Base-by-base conservation (phyloP, 2,888 invertebrate species). In the Archips crataeganus region DNA sequence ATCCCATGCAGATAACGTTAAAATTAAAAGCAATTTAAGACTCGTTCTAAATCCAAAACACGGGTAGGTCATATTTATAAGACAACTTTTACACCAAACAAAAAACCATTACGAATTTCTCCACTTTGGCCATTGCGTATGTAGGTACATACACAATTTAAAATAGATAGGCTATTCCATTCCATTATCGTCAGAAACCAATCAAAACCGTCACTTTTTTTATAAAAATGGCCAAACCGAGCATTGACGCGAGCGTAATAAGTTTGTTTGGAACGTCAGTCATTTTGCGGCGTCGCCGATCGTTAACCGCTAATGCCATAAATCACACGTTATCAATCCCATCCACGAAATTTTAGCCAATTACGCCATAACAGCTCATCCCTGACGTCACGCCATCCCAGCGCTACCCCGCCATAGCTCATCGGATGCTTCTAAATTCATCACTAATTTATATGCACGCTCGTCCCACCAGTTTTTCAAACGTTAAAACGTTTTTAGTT, bases 261-360 rank as follows among this genome's bases (percentile, higher is more conserved):
- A 77, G 75, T 78, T 78, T 78, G 77, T 78, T 79, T 78, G 71
- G 70, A 72, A 42, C 72, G 74, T 71, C 62, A 65, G 74, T 63
- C 75, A 69, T 69, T 73, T 73, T 75, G 68, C 47, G 74, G 71
- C 70, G 68, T 74, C 78, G 76, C 78, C 84, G 85, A 85, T 87
- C 89, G 88, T 89, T 90, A 89, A 82, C 82, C 79, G 77, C 75
- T 77, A 79, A 81, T 81, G 75, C 86, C 91, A 93, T 93, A 91
- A 91, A 93, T 93, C 92, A 92, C 86, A 82, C 87, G 89, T 89
- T 91, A 93, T 91, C 93, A 89, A 89, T 87, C 84, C 86, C 84
- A 86, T 81, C 87, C 86, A 84, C 85, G 79, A 90, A 90, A 89
- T 90, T 90, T 90, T 86, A 88, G 86, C 86, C 90, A 92, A 91